These are phyloP conservation scores for Rallus crepitans DNA, from an alignment of 2,797 vertebrate species.

Conservation along the genomic window DNA sequence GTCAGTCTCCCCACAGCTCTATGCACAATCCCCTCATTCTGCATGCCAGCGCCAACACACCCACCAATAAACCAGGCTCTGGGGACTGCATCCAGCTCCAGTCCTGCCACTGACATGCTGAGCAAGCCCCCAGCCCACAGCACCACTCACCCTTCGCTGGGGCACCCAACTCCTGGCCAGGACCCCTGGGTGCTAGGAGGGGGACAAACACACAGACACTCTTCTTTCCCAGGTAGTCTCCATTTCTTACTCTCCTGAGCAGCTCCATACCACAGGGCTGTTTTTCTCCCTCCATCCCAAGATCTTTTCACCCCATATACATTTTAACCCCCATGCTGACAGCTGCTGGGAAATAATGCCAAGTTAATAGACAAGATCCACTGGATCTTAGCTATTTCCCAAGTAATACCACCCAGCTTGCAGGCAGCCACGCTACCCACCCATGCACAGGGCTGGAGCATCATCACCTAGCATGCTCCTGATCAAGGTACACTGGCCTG, in stretches of 20 bases:
- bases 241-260: not conserved
- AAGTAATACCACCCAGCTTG: constrained; percentile 3
- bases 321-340: not conserved
- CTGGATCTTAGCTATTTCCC: not conserved
- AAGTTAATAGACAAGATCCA: not conserved
- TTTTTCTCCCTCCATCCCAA: not conserved
- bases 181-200: not conserved
- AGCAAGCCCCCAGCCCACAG: not conserved
- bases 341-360: constrained; percentile 6
- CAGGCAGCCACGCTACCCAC: not conserved
- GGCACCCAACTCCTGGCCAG: not conserved
- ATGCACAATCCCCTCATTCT: not conserved
- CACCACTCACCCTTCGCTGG: rapidly evolving
- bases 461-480: not conserved
- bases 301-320: rapidly evolving
- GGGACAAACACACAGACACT: not conserved
- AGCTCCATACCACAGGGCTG: not conserved
- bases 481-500: rapidly evolving
- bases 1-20: not conserved
- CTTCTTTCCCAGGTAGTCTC: not conserved
- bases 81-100: not conserved
- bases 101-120: not conserved
- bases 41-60: not conserved
- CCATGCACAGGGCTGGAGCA: rapidly evolving
- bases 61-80: not conserved